Conservation (phyloP, 2,797 vertebrate genomes). For the Yasuhikotakia modesta region DNA sequence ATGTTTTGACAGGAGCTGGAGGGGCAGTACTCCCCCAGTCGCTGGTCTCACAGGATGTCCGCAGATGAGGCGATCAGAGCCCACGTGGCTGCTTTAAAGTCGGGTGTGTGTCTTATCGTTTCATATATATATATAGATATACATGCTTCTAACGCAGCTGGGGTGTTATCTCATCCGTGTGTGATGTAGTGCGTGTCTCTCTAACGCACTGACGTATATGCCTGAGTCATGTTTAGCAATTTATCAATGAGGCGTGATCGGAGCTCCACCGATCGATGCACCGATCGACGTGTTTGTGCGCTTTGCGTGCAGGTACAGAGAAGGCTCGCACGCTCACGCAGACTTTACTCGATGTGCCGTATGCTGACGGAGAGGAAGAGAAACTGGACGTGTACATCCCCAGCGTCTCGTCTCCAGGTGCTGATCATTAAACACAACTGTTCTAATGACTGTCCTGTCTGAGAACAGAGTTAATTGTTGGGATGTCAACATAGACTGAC, state of each 20-base stretch:
- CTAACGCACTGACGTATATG: background rate
- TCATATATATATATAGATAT: too few relatives aligned
- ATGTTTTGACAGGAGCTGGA: slow-evolving; percentile 79
- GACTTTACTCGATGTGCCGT: slow-evolving; percentile 80
- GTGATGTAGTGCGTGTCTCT: too few relatives aligned
- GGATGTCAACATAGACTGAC: too few relatives aligned
- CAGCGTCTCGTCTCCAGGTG: slow-evolving; percentile 70
- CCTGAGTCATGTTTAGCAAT: too few relatives aligned
- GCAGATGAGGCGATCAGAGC: slow-evolving; percentile 79
- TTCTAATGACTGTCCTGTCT: too few relatives aligned
- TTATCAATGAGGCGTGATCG: background rate
- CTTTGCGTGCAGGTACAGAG: slow-evolving; percentile 79
- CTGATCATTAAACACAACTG: background rate
- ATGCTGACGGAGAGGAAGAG: slow-evolving; percentile 81
- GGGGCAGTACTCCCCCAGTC: slow-evolving; percentile 85
- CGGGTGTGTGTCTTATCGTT: slow-evolving; percentile 82
- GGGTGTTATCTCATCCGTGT: too few relatives aligned
- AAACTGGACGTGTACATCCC: slow-evolving; percentile 90
- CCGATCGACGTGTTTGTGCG: slow-evolving; percentile 11
- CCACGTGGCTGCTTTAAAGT: slow-evolving; percentile 71
- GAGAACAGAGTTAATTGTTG: too few relatives aligned
- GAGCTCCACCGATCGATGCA: too few relatives aligned
- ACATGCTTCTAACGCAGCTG: too few relatives aligned
- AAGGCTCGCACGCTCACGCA: slow-evolving; percentile 71
- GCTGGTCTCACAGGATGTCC: slow-evolving; percentile 84